Evolutionary conservation across 64 coral and sea anemone species (phyloP).

Genomic region (Anthopleura sola): DNA sequence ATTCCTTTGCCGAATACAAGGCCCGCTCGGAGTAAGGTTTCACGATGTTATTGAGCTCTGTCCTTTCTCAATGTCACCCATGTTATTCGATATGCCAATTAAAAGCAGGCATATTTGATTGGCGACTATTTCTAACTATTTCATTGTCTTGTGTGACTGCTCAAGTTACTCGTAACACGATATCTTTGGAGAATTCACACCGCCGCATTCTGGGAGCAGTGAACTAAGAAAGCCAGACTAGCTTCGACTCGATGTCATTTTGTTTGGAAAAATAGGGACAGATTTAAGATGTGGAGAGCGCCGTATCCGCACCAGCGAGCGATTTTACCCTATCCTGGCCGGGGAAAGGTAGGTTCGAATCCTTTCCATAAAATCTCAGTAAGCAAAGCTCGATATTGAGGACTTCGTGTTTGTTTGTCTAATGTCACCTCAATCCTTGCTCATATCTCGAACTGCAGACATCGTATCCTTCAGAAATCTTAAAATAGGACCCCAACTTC

Average conservation of each 20-base stretch:
- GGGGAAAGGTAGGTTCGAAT: conserved; percentile 85
- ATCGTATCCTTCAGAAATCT: neutral
- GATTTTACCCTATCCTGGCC: conserved; percentile 72
- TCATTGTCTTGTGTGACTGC: conserved; percentile 30
- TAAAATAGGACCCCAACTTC: neutral
- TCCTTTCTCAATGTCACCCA: conserved; percentile 59
- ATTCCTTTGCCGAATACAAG: neutral
- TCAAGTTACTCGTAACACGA: conserved; percentile 44
- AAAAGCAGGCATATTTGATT: conserved; percentile 46
- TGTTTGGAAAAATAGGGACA: neutral
- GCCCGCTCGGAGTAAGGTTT: neutral
- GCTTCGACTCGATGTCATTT: neutral
- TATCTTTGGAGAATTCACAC: neutral
- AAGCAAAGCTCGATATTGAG: neutral
- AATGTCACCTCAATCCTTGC: conserved; percentile 5
- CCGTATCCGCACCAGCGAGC: conserved; percentile 89
- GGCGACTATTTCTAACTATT: conserved; percentile 32
- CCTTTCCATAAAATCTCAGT: neutral
- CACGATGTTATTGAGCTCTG: conserved; percentile 14
- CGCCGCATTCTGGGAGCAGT: neutral
- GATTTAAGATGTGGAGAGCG: conserved; percentile 82
- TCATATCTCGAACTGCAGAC: conserved; percentile 16
- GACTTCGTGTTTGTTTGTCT: conserved; percentile 22
- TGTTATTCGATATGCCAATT: conserved; percentile 53
- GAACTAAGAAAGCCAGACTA: conserved; percentile 88